Evolutionary conservation across 2,888 invertebrate species (phyloP), one percentile per base, ranked within the genome.

Genomic region (Scrobipalpa atriplicella): DNA sequence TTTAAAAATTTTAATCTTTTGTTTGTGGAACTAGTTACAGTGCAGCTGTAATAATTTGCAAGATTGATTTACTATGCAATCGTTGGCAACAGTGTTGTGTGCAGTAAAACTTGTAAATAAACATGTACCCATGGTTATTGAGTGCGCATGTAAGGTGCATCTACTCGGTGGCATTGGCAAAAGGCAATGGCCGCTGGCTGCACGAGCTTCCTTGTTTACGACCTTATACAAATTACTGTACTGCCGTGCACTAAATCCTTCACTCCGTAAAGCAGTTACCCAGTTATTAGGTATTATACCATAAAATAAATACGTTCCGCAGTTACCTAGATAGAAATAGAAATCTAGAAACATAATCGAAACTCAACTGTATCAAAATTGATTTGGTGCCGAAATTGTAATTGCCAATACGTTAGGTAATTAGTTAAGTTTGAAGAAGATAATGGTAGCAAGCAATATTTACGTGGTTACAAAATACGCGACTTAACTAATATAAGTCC

Each of bases 71-170:
- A 16, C 16, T 8, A 16, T 47, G 47, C 47, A 2, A 7, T 47
- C 47, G 16, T 47, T 47, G 47, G 47, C 47, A 47, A 47, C 47
- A 47, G 47, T 47, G 47, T 47, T 47, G 47, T 47, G 58, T 58
- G 29, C 13, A 29, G 16, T 58, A 58, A 8, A 11, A 47, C 19
- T 63, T n/a, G 29, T 29, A 51, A 47, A 47, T 29, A 51, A 47
- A 47, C 47, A 47, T 47, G 47, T 47, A 16, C n/a, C n/a, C 47
- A 47, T 47, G 47, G n/a, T 7, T 64, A 68, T 69, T 67, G 62
- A 65, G 66, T 67, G 65, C 62, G 69, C 66, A 66, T 70, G 67
- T 62, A 65, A 68, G 65, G 66, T 70, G 70, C 69, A 71, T 69
- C 67, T 62, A 67, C 67, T 63, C 66, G 39, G 67, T 61, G 64